A percentile compares a stretch with the other conserved stretches of the same genome.
These are phyloP conservation scores for Lophura swinhoii DNA, from an alignment of 2,797 vertebrate species.

Conservation along the genomic window DNA sequence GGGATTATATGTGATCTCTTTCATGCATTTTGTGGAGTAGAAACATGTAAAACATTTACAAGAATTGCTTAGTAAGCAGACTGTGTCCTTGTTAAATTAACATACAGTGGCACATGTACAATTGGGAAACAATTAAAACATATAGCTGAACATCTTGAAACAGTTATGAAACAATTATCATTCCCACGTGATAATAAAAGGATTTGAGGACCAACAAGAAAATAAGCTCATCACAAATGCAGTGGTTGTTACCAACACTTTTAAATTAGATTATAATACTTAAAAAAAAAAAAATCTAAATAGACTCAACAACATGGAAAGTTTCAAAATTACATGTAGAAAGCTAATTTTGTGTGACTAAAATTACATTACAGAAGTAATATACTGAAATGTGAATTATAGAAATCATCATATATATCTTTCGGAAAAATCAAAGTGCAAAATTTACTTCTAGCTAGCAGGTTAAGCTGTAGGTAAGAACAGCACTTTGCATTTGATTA, in stretches of 20 bases:
- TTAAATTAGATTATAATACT: background rate
- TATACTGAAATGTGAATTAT: background rate
- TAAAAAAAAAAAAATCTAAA: background rate
- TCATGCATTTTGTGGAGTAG: constrained; percentile 36
- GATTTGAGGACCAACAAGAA: constrained; percentile 36
- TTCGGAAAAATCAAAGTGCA: background rate
- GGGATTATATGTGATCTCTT: background rate
- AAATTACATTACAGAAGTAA: constrained; percentile 1
- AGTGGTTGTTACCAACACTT: background rate
- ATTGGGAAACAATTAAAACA: constrained; percentile 57
- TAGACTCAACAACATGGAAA: constrained; percentile 40
- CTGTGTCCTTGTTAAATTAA: constrained; percentile 43
- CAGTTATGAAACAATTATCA: constrained; percentile 11
- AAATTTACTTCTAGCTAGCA: background rate
- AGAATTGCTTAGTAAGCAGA: constrained; percentile 47
- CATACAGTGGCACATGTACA: constrained; percentile 47
- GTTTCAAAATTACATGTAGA: background rate
- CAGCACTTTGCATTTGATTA: background rate
- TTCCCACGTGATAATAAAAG: constrained; percentile 34
- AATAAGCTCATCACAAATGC: constrained; percentile 25
- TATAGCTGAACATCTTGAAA: constrained; percentile 35
- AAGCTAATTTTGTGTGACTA: constrained; percentile 1
- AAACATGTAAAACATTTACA: constrained; percentile 37
- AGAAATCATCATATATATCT: background rate
- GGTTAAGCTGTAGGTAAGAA: background rate